phyloP scores from a whole-genome alignment of 2,888 invertebrate genomes.

The Julus scanicus region DNA sequence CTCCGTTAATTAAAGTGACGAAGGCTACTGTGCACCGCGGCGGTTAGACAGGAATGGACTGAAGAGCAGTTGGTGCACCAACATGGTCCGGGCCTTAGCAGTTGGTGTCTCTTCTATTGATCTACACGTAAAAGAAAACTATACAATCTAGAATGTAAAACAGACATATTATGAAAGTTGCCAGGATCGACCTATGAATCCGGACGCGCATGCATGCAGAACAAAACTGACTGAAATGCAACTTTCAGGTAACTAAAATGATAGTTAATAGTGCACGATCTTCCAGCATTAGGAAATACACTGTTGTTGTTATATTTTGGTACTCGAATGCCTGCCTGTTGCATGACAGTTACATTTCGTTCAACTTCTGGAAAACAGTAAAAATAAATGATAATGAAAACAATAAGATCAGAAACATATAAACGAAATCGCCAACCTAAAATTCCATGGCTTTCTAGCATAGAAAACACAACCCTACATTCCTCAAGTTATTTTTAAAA shows the following conservation, averaged over 20 bases:
- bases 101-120: neutral
- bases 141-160: neutral
- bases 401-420: neutral
- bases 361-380: too few species aligned
- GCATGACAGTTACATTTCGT: neutral
- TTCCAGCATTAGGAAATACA: neutral
- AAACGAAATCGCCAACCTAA: neutral
- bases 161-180: neutral
- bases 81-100: neutral
- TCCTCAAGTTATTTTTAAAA: too few species aligned
- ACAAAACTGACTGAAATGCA: neutral
- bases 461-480: too few species aligned
- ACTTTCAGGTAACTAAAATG: neutral
- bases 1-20: neutral
- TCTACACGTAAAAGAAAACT: neutral
- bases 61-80: too few species aligned
- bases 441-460: neutral
- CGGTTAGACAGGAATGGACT: neutral
- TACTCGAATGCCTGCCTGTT: neutral
- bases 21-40: neutral
- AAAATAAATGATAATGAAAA: too few species aligned
- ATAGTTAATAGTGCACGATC: neutral
- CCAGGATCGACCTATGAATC: neutral
- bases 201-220: neutral
- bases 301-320: neutral